Evolutionary conservation across 2,888 invertebrate genomes (phyloP).

Genomic region (Agrochola lychnidis): DNA sequence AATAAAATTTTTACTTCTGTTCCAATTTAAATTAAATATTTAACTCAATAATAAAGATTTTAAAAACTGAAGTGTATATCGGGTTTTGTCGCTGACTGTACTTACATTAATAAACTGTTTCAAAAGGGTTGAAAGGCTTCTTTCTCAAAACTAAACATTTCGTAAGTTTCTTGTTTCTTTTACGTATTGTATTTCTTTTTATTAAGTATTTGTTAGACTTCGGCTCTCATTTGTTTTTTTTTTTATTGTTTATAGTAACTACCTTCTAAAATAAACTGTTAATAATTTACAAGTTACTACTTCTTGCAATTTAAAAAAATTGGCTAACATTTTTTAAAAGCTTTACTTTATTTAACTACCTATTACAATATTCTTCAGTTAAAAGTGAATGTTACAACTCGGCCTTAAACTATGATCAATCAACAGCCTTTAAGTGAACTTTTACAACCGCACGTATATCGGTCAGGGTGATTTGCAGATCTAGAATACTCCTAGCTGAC

Average conservation of each 20-base stretch:
- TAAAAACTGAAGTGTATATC: too few species aligned
- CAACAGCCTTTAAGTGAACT: constrained; percentile 38
- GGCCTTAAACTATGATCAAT: constrained; percentile 50
- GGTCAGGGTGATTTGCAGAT: constrained; percentile 45
- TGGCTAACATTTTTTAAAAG: neutral
- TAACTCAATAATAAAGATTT: neutral
- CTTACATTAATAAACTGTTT: neutral
- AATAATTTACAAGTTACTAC: neutral
- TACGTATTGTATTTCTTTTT: neutral
- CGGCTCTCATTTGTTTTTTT: neutral
- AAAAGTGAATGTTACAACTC: constrained; percentile 39
- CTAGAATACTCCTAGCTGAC: constrained; percentile 14
- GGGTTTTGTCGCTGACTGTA: neutral
- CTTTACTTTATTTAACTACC: neutral
- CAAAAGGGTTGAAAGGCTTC: neutral
- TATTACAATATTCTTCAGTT: constrained; percentile 24
- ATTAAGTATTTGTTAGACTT: neutral
- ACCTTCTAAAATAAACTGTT: neutral
- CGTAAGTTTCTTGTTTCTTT: constrained; percentile 1
- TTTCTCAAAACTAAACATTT: neutral
- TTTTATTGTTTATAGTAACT: neutral
- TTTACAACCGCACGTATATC: constrained; percentile 33
- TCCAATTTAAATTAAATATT: neutral
- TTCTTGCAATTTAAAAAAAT: neutral
- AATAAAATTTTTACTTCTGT: too few species aligned